Evolutionary conservation across 2,113 vertebrate genomes (phyloP), one percentile per base, ranked within the genome.

Genomic region (Boleophthalmus pectinirostris): DNA sequence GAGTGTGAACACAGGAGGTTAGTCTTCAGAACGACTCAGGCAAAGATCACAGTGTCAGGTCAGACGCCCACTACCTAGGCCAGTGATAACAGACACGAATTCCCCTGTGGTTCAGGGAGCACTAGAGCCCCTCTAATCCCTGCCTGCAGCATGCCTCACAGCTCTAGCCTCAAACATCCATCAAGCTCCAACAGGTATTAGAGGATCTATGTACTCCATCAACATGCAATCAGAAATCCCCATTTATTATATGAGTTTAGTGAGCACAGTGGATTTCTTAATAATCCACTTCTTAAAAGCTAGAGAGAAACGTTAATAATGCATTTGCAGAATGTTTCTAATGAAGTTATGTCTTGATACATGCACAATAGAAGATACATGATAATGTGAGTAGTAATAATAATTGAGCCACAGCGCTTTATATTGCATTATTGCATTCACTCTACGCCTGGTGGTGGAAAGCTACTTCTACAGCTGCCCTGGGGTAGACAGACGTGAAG

Each of bases 51-150:
- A 5, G 60, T 21, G 49, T 61, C 49, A 20, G 51, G 54, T 29
- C 8, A 29, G 72, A 70, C 13, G n/a, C 38, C 12, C 18, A 29
- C 24, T n/a, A 70, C 70, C 67, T 69, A 51, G 46, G 5, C 57
- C 12, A 12, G 65, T 46, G 69, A 72, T 66, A 72, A 68, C 49
- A 49, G 66, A 56, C 66, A 47, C 15, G 66, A 15, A 38, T 65
- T 33, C 66, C 68, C 76, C 70, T 68, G 35, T 0, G 75, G 75
- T 29, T 46, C 14, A 18, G 1, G 35, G 24, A 51, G n/a, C 20
- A 51, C 68, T 54, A 64, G 4, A 66, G 11, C 1, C 12, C 9
- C 49, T 58, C 20, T 79, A 77, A 77, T 77, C 79, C 69, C 66
- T 45, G 43, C 69, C 66, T 21, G 57, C 2, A 66, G 64, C 25